Evolutionary conservation across 2,113 vertebrate species (phyloP), one percentile per base, ranked within the genome.

Genomic region (Trochalopteron elliotii): DNA sequence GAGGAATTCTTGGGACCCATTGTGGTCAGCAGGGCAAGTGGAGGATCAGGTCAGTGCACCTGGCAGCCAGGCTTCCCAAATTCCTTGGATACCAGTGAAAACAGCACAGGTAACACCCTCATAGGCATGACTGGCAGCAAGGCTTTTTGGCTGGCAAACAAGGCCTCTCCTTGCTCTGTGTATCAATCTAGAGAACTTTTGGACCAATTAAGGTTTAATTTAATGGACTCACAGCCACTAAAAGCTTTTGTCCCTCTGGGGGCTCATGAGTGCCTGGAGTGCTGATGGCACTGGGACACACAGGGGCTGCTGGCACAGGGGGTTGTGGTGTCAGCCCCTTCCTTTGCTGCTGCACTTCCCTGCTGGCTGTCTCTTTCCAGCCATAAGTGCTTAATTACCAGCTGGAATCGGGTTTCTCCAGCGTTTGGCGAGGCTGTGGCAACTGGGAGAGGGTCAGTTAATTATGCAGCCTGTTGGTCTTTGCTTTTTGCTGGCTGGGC

Each of bases 61-160:
- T 90, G 89, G 89, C 64, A 95, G 87, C 42, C 71, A 53, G 52
- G 70, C 47, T 83, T 63, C 83, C 68, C 52, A 77, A 44, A 96
- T 95, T 96, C 93, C 72, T 74, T 35, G 42, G 87, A 88, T 93
- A 69, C 69, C 83, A 92, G 79, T 42, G 87, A 11, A 61, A 69
- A 8, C 53, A 12, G 70, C 4, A 1, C 76, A 94, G 93, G 87
- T 90, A 63, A 11, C 79, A 42, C 70, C 81, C 68, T 74, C 64
- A 10, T 3, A 75, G 93, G 76, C 88, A n/a, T 9, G 53, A 28
- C 81, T 89, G 86, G 52, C 81, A 84, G 56, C 91, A 75, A 80
- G 42, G 56, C 12, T 47, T 50, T 44, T n/a, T 94, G 61, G 47
- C 76, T 89, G 82, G 45, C 28, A 37, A 72, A 39, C 30, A 14